Evolutionary conservation across 2,888 invertebrate species (phyloP).

Genomic region (Pseudolycoriella hygida): DNA sequence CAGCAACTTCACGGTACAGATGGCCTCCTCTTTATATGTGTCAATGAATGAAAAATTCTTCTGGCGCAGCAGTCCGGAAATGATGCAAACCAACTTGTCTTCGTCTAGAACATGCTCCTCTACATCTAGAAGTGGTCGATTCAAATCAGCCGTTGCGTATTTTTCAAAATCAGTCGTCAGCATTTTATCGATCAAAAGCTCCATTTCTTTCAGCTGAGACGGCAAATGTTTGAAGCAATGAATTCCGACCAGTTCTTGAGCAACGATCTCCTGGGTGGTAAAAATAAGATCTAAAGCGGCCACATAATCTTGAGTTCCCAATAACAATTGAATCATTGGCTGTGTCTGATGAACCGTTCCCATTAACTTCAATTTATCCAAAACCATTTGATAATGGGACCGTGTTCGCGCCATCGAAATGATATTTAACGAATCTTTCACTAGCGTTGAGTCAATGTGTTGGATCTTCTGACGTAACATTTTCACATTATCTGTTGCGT

Average conservation of each 20-base stretch:
- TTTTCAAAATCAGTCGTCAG: constrained; percentile 85
- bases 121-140: constrained; percentile 41
- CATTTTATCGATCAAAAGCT: constrained; percentile 92
- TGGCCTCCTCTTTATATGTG: constrained; percentile 72
- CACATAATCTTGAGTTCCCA: constrained; percentile 93
- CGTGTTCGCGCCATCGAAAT: constrained; percentile 49
- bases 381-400: constrained; percentile 43
- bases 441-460: constrained; percentile 58
- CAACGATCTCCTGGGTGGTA: constrained; percentile 86
- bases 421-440: constrained; percentile 62
- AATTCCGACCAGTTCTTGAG: constrained; percentile 77
- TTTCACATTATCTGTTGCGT: constrained; percentile 60
- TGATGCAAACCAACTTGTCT: constrained; percentile 73
- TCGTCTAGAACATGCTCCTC: constrained; percentile 49
- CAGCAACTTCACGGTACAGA: constrained; percentile 70
- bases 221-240: constrained; percentile 91
- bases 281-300: constrained; percentile 92
- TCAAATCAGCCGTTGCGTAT: constrained; percentile 80
- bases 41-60: constrained; percentile 80
- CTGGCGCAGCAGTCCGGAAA: constrained; percentile 76
- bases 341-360: constrained; percentile 95
- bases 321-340: constrained; percentile 83
- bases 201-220: constrained; percentile 90
- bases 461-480: constrained; percentile 56
- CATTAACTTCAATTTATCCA: constrained; percentile 74